Evolutionary conservation across 2,888 invertebrate species (phyloP).

Genomic region (Andrena chrysosceles): DNA sequence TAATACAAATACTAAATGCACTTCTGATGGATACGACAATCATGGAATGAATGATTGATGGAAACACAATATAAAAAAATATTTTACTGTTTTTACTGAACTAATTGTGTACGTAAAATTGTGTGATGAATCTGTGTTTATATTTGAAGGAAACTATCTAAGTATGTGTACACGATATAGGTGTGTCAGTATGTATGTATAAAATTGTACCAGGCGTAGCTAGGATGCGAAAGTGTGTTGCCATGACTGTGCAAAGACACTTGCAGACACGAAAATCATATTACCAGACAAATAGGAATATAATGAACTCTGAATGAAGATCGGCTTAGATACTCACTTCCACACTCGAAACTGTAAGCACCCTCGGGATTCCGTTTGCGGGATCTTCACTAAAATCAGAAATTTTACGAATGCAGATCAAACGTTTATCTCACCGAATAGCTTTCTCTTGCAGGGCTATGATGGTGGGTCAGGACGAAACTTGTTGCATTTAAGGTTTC

Average conservation of each 20-base stretch:
- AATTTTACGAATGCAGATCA: background rate
- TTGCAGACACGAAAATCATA: constrained; percentile 43
- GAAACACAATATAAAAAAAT: too few relatives aligned
- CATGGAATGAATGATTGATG: too few relatives aligned
- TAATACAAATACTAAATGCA: background rate
- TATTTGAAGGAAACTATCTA: background rate
- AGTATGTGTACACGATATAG: background rate
- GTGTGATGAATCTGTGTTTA: background rate
- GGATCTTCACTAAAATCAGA: background rate
- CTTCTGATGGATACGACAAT: background rate
- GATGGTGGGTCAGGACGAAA: too few relatives aligned
- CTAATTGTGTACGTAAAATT: too few relatives aligned
- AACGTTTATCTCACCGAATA: background rate
- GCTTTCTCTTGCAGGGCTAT: too few relatives aligned
- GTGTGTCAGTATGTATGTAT: too few relatives aligned
- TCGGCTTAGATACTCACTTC: constrained; percentile 7
- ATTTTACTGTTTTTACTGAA: too few relatives aligned
- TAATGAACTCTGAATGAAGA: constrained; percentile 27
- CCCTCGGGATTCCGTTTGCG: constrained; percentile 1
- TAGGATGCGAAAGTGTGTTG: constrained; percentile 10
- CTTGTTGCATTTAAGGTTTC: too few relatives aligned
- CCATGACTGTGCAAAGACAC: constrained; percentile 43
- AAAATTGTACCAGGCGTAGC: too few relatives aligned
- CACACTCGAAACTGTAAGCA: constrained; percentile 13
- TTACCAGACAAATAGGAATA: constrained; percentile 51